Base-by-base conservation (phyloP, 2,797 vertebrate genomes). In the Danio tinwini region DNA sequence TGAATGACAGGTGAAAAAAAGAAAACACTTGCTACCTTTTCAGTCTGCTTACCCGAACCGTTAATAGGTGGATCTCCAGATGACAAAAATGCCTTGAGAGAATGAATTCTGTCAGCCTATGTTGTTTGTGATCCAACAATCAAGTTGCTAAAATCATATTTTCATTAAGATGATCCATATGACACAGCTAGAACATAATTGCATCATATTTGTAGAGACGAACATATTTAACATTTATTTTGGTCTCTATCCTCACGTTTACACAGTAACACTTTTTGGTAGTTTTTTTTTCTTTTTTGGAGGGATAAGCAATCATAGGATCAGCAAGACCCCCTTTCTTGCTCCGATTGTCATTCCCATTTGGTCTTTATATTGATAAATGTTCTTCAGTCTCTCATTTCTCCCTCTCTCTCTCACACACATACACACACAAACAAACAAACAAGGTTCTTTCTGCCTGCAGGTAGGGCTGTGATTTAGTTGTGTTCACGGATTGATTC, bases 321-420 rank as follows among this genome's bases (percentile, higher is more conserved):
- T 93, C 91, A 93, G 93, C 91, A 93, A 93, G 92, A 93, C 90
- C 91, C 91, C 92, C 90, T 85, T 67, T 84, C 84, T 91, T 93
- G 93, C 92, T 91, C 92, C 89, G 93, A 94, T 94, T 94, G 93
- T 95, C 92, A 91, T 92, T 92, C 93, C 91, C 89, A 78, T 87
- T 85, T 85, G 82, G 73, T 85, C 83, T 85, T 78, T 70, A 77
- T 65, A 82, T 47, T 71, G 58, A 78, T 81, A 59, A 61, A 64
- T 82, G 73, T 81, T 76, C 64, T 68, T n/a, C 39, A 55, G 9
- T 39, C 49, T 37, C 59, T 9, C 62, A 29, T 13, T 0, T 44
- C 14, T 29, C 21, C 6, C 55, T 65, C 64, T 72, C 47, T 77
- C 76, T 76, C 74, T 76, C 58, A 21, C 67, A 39, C 52, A 49